These are phyloP conservation scores for Saccopteryx leptura DNA, from an alignment of 2,113 vertebrate species.

Conservation along the genomic window DNA sequence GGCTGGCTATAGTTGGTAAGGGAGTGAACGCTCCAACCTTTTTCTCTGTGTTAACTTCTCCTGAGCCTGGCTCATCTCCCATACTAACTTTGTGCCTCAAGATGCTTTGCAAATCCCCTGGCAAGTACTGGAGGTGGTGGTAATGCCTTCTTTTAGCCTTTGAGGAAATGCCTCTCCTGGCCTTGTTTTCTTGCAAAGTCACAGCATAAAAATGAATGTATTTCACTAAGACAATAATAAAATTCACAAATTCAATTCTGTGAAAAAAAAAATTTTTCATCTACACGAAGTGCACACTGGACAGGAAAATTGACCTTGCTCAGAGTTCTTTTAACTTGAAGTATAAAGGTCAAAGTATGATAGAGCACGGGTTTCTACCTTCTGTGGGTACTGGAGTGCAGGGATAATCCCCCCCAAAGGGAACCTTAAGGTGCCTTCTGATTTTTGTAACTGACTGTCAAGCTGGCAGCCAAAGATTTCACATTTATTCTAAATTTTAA, in stretches of 20 bases:
- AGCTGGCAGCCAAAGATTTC: conserved; percentile 69
- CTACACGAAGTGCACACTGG: conserved; percentile 16
- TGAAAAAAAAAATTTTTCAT: not conserved
- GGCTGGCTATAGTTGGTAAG: not conserved
- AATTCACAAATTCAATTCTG: conserved; percentile 55
- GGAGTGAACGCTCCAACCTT: not conserved
- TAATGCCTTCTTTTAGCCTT: conserved; percentile 73
- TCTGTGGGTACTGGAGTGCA: conserved; percentile 45
- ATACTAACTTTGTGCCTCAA: conserved; percentile 66
- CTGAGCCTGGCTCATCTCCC: conserved; percentile 44
- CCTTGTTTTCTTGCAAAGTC: conserved; percentile 70
- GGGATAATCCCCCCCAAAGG: conserved; percentile 70
- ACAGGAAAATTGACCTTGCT: conserved; percentile 65
- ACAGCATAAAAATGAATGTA: conserved; percentile 54
- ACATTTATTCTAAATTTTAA: conserved; percentile 59
- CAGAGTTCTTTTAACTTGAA: conserved; percentile 63
- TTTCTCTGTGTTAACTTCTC: conserved; percentile 53
- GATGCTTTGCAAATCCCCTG: conserved; percentile 69
- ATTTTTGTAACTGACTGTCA: conserved; percentile 72
- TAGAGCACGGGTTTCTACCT: conserved; percentile 66
- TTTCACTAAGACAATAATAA: conserved; percentile 60
- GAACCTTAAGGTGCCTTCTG: conserved; percentile 67
- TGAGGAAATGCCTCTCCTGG: conserved; percentile 67
- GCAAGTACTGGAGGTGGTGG: conserved; percentile 49
- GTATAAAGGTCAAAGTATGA: conserved; percentile 62